Conservation (phyloP, 2,888 invertebrate species). For the Nephrotoma flavescens region DNA sequence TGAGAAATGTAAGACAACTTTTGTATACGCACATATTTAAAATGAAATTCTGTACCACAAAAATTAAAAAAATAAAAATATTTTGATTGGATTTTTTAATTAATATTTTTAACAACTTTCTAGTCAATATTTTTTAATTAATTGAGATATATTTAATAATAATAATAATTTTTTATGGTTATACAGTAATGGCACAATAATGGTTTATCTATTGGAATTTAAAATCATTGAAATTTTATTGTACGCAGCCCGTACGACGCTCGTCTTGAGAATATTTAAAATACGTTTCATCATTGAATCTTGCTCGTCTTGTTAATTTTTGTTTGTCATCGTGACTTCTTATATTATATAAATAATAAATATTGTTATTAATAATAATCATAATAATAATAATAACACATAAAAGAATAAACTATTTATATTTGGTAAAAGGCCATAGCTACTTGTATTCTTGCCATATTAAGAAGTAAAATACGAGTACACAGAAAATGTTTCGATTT, state of each 20-base stretch:
- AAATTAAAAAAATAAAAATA: background rate
- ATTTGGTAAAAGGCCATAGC: background rate
- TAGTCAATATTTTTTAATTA: background rate
- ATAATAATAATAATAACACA: background rate
- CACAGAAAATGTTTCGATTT: background rate
- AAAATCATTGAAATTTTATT: background rate
- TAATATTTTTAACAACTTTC: background rate
- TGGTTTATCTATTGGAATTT: background rate
- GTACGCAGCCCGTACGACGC: background rate
- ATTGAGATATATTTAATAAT: background rate
- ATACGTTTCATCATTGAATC: background rate
- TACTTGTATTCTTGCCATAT: background rate
- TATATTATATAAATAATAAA: background rate
- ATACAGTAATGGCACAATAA: background rate
- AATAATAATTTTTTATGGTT: background rate
- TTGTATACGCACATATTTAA: background rate
- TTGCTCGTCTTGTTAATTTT: background rate
- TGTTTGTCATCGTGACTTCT: background rate
- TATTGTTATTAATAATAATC: background rate
- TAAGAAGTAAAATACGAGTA: background rate
- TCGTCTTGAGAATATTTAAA: background rate
- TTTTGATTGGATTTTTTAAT: background rate
- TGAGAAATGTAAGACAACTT: background rate
- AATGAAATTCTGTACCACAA: background rate
- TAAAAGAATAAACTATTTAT: background rate